Percentiles rank a stretch among this genome's conserved stretches.
These are phyloP conservation scores for Emydoidea blandingii DNA, from an alignment of 2,797 vertebrate genomes.

Conservation along the genomic window DNA sequence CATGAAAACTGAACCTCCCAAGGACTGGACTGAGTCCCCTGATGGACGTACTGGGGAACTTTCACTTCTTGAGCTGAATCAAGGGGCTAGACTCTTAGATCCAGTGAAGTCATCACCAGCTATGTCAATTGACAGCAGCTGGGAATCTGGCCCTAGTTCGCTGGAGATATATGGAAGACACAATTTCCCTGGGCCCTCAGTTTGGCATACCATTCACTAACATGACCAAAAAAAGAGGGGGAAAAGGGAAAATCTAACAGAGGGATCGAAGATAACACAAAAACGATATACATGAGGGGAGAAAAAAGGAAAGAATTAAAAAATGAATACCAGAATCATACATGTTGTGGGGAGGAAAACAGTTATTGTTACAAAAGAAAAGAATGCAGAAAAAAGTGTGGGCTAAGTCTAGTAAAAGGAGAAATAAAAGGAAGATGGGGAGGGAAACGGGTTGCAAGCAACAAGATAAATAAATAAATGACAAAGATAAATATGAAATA, in stretches of 20 bases:
- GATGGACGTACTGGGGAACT: rapidly evolving
- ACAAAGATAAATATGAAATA: not conserved
- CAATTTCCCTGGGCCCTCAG: not conserved
- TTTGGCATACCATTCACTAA: not conserved
- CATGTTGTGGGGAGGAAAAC: not conserved
- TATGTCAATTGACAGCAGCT: not conserved
- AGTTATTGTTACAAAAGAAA: not conserved
- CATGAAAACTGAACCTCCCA: too few relatives aligned
- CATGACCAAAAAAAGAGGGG: not conserved
- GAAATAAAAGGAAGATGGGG: not conserved
- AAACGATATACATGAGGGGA: not conserved
- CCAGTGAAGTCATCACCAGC: not conserved
- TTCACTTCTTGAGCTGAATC: not conserved
- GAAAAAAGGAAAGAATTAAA: not conserved
- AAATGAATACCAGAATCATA: not conserved
- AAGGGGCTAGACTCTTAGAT: not conserved
- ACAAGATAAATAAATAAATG: not conserved
- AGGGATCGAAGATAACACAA: not conserved
- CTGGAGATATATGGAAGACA: not conserved
- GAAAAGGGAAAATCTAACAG: not conserved
- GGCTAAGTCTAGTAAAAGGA: not conserved
- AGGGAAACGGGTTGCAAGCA: not conserved
- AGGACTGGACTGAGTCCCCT: not conserved
- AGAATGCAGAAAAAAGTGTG: not conserved
- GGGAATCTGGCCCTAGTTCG: not conserved